These are phyloP conservation scores for Macaria liturata DNA, from an alignment of 2,888 invertebrate species.

Conservation along the genomic window DNA sequence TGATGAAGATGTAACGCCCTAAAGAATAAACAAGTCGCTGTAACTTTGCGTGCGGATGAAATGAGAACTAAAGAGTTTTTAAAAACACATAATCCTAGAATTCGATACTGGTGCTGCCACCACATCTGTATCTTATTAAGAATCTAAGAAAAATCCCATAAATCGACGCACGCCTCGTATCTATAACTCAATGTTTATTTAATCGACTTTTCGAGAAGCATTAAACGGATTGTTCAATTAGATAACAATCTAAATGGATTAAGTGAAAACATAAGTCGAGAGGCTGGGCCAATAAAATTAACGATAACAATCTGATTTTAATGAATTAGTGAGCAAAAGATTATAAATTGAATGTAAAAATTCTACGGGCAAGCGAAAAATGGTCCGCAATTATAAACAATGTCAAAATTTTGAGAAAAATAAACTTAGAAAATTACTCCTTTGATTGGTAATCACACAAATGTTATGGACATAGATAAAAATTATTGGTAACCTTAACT, in stretches of 20 bases:
- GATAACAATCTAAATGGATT: constrained; percentile 67
- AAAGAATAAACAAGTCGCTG: neutral
- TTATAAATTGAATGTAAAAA: too few relatives aligned
- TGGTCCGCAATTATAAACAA: constrained; percentile 38
- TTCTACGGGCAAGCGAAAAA: constrained; percentile 17
- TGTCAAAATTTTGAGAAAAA: constrained; percentile 21
- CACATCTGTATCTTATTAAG: too few relatives aligned
- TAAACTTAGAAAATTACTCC: too few relatives aligned
- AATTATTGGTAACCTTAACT: too few relatives aligned
- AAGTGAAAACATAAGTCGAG: constrained; percentile 59
- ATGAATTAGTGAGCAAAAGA: too few relatives aligned
- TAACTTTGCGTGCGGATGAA: too few relatives aligned
- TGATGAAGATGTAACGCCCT: neutral
- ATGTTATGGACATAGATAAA: too few relatives aligned
- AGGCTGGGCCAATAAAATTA: constrained; percentile 50
- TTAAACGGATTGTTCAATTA: constrained; percentile 46
- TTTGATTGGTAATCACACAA: too few relatives aligned
- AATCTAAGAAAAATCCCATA: constrained; percentile 7
- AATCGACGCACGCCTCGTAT: constrained; percentile 12
- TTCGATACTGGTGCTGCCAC: too few relatives aligned
- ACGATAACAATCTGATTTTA: constrained; percentile 43
- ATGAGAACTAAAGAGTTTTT: too few relatives aligned
- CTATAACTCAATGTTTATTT: constrained; percentile 37
- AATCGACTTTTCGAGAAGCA: constrained; percentile 49
- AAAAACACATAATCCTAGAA: too few relatives aligned